Base-by-base conservation (phyloP, 1,140 invertebrate genomes). In the Cylas formicarius region DNA sequence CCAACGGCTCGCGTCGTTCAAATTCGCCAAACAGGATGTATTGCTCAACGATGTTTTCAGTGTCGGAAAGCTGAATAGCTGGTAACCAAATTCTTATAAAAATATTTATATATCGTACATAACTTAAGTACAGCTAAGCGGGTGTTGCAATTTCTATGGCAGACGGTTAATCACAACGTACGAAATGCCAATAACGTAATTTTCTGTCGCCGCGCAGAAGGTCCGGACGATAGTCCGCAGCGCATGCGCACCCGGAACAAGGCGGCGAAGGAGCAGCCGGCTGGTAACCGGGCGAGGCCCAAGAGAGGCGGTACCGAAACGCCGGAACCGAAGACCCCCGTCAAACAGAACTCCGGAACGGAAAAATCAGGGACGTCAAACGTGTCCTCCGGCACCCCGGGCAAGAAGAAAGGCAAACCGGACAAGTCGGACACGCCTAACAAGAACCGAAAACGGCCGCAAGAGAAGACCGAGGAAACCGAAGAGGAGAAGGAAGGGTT, bases 171-270 rank as follows among this genome's bases (percentile, higher is more conserved):
- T n/a, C n/a, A n/a, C n/a, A n/a, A n/a, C n/a, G n/a, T n/a, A n/a
- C n/a, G n/a, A n/a, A n/a, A n/a, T n/a, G n/a, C n/a, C n/a, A n/a
- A n/a, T 13, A 32, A 7, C 13, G 7, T 32, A 18, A 11, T 6
- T 6, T 11, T 36, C 18, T 7, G 23, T 2, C 0, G 10, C n/a
- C n/a, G n/a, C n/a, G n/a, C n/a, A 53, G 82, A 86, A 56, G 80
- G 77, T 55, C 81, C 80, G 48, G 85, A 88, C 60, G 79, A 78
- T 59, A 84, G 82, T 65, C 83, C 84, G 32, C 86, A 84, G 61
- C 80, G 87, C 66, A 89, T 90, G 82, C 77, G 88, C 61, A 91
- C 88, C 23, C 73, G 87, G 52, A 90, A 90, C 56, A 86, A 90
- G 68, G 76, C 71, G 48, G 70, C 80, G 18, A 87, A 86, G 67